Base-by-base conservation (phyloP, 2,888 invertebrate species). In the Germaria angustata region DNA sequence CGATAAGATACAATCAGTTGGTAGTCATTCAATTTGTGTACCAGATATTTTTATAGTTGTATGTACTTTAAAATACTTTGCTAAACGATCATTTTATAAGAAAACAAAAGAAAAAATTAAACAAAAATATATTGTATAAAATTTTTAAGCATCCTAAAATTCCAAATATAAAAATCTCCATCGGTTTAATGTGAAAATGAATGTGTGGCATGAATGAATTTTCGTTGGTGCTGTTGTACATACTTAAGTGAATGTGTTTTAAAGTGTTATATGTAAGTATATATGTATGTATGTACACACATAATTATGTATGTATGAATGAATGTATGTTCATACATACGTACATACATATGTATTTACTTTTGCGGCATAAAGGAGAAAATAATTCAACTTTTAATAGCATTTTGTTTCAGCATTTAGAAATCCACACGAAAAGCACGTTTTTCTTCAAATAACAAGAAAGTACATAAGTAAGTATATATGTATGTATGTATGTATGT, bases 361-460 rank as follows among this genome's bases (percentile, higher is more conserved):
- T 65, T 17, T 53, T 55, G 65, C n/a, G 34, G 46, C 65, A 57
- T 57, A 9, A 36, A 73, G 22, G 7, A 39, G 28, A 57, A 57
- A 36, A 46, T 55, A 65, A 24, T 3, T 7, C 46, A 61, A 61
- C 20, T 61, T 49, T 57, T 59, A 11, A 20, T 36, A 57, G 46
- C 55, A 61, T 63, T 66, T 53, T 51, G 51, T 61, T 73, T 72
- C 79, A 66, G 68, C 51, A 68, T 41, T 71, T 15, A 55, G 36
- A 22, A 34, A 71, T 44, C 65, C 9, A 17, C 36, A 46, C 46
- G 28, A 55, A 69, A 63, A 78, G 63, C 78, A 78, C 71, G 71
- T 71, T 78, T 63, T 80, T 59, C 20, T 51, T 41, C 15, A 63
- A 63, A 65, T 34, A 55, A 55, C 34, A 65, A 46, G 69, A 78